Conservation (phyloP, 2,888 invertebrate genomes). For the Lordiphosa fenestrarum region DNA sequence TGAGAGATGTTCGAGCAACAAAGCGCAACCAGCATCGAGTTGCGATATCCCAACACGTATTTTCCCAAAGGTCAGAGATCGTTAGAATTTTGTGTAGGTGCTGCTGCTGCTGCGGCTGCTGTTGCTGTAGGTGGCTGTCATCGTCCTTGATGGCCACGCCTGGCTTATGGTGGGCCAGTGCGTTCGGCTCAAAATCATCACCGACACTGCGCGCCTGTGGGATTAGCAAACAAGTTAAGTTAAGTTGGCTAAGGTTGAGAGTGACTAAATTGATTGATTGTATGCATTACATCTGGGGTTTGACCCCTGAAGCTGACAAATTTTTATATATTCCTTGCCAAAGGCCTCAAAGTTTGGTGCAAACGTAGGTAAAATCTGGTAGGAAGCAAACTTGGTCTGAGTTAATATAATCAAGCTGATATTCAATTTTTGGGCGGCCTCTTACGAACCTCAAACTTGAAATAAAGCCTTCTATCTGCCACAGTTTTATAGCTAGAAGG, state of each 20-base stretch:
- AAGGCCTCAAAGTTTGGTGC: too few relatives aligned
- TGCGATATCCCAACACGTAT: conserved; percentile 48
- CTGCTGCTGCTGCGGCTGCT: background rate
- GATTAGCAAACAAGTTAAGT: conserved; percentile 5
- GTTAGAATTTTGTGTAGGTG: conserved; percentile 1
- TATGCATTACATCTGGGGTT: too few relatives aligned
- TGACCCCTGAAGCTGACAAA: too few relatives aligned
- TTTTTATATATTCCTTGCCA: too few relatives aligned
- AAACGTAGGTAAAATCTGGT: too few relatives aligned
- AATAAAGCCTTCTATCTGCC: too few relatives aligned
- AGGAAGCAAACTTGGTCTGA: too few relatives aligned
- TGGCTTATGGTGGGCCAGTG: conserved; percentile 36
- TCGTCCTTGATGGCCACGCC: conserved; percentile 26
- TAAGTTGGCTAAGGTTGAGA: background rate
- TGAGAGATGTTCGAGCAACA: conserved; percentile 48
- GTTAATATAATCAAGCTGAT: too few relatives aligned
- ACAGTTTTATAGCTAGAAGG: too few relatives aligned
- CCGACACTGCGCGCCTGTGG: background rate
- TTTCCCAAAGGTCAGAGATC: conserved; percentile 65
- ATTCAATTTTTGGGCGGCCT: too few relatives aligned
- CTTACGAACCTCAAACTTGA: too few relatives aligned
- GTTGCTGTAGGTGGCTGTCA: background rate
- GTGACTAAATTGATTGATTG: too few relatives aligned
- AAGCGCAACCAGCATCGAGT: conserved; percentile 1
- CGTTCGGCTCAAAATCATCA: conserved; percentile 17